These are phyloP conservation scores for Hydrozoanthus gracilis DNA, from an alignment of 92 coral and sea anemone species.

Conservation along the genomic window DNA sequence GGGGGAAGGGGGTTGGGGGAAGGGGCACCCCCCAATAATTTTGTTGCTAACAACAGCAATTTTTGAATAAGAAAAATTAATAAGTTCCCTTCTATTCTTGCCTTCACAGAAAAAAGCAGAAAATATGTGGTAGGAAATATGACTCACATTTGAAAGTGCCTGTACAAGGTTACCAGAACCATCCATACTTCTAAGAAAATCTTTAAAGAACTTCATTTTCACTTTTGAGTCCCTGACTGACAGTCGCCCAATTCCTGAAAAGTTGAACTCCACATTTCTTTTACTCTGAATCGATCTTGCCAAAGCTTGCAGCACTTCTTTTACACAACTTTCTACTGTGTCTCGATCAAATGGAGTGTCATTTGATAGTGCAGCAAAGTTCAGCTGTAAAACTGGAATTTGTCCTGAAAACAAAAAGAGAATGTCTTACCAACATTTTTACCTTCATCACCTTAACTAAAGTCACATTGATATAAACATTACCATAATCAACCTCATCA, in stretches of 20 bases:
- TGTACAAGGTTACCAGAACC: slow-evolving; percentile 90
- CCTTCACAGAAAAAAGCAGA: neutral
- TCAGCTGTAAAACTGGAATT: slow-evolving; percentile 92
- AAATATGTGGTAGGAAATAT: neutral
- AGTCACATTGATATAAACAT: neutral
- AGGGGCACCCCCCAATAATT: no score
- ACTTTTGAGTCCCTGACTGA: slow-evolving; percentile 94
- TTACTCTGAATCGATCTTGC: slow-evolving; percentile 90
- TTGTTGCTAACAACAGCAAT: no score
- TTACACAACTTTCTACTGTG: slow-evolving; percentile 96
- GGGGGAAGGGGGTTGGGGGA: no score
- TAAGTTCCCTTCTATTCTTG: no score
- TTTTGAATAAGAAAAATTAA: no score
- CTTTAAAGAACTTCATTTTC: slow-evolving; percentile 97
- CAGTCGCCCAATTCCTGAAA: slow-evolving; percentile 93
- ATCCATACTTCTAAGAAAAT: slow-evolving; percentile 92
- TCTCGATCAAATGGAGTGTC: slow-evolving; percentile 92
- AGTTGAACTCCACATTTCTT: slow-evolving; percentile 96
- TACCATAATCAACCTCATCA: no score
- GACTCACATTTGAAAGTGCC: slow-evolving; percentile 93
- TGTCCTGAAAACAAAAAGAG: slow-evolving; percentile 70
- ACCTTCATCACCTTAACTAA: neutral
- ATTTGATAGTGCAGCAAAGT: slow-evolving; percentile 87
- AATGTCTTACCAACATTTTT: neutral
- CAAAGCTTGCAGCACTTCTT: slow-evolving; percentile 95